A percentile compares a stretch with the other conserved stretches of the same genome.
Conservation (phyloP, 2,113 vertebrate genomes). For the Rhinopomastus cyanomelas region DNA sequence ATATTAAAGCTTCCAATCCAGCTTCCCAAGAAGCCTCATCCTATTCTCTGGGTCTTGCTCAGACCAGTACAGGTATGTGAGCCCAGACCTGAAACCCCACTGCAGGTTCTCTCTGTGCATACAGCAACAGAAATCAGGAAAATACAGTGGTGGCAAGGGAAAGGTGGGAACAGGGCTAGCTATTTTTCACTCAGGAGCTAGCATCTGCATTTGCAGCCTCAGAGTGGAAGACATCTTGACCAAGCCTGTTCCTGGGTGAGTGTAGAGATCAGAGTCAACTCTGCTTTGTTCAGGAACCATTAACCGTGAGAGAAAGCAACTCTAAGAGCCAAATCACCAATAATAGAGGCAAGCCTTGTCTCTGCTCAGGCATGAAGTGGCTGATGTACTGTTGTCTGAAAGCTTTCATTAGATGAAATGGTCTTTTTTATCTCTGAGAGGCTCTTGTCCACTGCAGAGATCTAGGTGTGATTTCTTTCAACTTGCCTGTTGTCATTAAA, state of each 20-base stretch:
- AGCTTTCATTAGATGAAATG: neutral
- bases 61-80: neutral
- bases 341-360: neutral
- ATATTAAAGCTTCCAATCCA: neutral
- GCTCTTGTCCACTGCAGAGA: neutral
- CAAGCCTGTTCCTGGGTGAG: neutral
- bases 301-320: neutral
- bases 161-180: neutral
- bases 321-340: neutral
- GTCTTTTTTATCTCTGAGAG: neutral
- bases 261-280: fast-evolving
- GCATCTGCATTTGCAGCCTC: neutral
- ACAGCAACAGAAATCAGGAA: neutral
- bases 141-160: neutral
- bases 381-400: neutral
- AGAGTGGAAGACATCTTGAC: neutral
- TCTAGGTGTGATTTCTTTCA: neutral
- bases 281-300: neutral
- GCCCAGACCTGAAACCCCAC: neutral
- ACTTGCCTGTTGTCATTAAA: neutral
- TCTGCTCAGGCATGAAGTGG: neutral
- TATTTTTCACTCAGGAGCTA: neutral
- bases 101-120: neutral
- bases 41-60: neutral
- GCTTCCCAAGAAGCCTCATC: neutral